These are phyloP conservation scores for Rhabdomys pumilio DNA, from an alignment of 2,797 vertebrate species.

Conservation along the genomic window DNA sequence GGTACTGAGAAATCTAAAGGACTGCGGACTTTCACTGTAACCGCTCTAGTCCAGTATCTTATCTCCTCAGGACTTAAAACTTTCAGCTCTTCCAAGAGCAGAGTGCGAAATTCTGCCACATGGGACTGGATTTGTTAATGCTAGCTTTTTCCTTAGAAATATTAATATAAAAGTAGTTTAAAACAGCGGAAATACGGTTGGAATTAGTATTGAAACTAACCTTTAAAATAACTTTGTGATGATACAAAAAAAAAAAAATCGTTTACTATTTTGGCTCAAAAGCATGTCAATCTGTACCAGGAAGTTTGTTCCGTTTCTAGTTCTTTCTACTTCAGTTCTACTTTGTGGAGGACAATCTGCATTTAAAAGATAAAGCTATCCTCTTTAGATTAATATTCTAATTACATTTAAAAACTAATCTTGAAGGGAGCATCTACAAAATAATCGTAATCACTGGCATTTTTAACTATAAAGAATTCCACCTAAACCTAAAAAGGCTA, in stretches of 20 bases:
- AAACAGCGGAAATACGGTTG: constrained; percentile 15
- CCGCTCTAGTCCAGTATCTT: constrained; percentile 77
- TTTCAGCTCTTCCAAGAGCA: not conserved
- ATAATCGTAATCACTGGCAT: constrained; percentile 53
- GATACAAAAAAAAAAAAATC: constrained; percentile 72
- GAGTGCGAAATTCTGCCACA: constrained; percentile 50
- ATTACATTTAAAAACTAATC: constrained; percentile 53
- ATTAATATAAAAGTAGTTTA: constrained; percentile 17
- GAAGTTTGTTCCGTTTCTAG: constrained; percentile 71
- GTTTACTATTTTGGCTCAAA: constrained; percentile 82
- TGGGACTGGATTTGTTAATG: constrained; percentile 8
- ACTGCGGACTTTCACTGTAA: constrained; percentile 75
- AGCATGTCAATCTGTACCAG: constrained; percentile 77
- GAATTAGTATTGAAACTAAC: constrained; percentile 41
- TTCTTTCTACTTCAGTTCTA: constrained; percentile 60
- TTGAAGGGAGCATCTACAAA: constrained; percentile 29
- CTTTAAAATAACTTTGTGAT: constrained; percentile 75
- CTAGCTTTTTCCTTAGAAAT: not conserved
- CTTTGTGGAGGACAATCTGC: not conserved
- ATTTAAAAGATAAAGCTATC: constrained; percentile 23
- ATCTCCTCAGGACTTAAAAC: constrained; percentile 18
- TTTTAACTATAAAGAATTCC: constrained; percentile 48
- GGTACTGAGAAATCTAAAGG: constrained; percentile 76
- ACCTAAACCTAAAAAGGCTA: constrained; percentile 37
- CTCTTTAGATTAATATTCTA: constrained; percentile 33